phyloP scores from a whole-genome alignment of 2,113 vertebrate genomes.

The Anhinga rufa region DNA sequence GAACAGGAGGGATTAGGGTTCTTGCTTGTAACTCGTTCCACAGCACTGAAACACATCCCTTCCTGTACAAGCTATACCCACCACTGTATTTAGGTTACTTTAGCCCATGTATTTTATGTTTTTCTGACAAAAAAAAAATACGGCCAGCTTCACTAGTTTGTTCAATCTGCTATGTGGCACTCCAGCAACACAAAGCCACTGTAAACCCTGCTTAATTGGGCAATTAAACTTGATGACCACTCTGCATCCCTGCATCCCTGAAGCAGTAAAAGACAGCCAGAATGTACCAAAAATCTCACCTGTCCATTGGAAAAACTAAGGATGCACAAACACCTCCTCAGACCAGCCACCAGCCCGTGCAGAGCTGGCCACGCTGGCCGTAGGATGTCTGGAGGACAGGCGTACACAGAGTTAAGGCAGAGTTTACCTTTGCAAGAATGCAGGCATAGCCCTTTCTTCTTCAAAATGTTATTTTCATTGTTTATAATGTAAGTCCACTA shows the following conservation, averaged over 20 bases:
- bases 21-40: rapidly evolving
- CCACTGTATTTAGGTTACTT: neutral
- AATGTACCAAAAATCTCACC: neutral
- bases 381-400: neutral
- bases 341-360: neutral
- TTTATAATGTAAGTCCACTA: neutral
- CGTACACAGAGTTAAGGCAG: neutral
- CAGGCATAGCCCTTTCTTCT: neutral
- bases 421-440: neutral
- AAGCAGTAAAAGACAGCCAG: neutral
- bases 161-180: neutral
- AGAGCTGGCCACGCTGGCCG: rapidly evolving
- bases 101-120: neutral
- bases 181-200: neutral
- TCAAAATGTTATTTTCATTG: neutral
- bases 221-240: constrained; percentile 4
- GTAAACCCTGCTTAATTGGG: constrained; percentile 4
- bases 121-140: neutral
- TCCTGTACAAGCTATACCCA: neutral
- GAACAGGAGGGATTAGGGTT: neutral
- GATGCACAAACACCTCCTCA: neutral
- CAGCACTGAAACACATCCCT: neutral
- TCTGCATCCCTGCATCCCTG: neutral
- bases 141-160: neutral
- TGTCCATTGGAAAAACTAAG: neutral